phyloP scores from a whole-genome alignment of 2,888 invertebrate species.

The Empis stercorea region DNA sequence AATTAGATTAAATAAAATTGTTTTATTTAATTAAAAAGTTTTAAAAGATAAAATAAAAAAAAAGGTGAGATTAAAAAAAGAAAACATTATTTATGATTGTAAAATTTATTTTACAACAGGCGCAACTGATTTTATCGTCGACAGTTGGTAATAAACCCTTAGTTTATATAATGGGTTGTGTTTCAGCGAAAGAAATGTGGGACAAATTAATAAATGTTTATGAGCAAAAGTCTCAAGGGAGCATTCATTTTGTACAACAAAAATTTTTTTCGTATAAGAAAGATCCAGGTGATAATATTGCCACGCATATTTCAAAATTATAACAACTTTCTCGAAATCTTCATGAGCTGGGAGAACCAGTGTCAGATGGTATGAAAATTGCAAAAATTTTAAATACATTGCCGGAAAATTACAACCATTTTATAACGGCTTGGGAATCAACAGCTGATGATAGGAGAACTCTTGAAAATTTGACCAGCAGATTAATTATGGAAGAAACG shows the following conservation, averaged over 20 bases:
- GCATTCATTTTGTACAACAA: slow-evolving; percentile 2
- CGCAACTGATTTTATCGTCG: too few relatives aligned
- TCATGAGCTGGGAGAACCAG: slow-evolving; percentile 6
- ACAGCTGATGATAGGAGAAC: slow-evolving; percentile 5
- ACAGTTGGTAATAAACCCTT: too few relatives aligned
- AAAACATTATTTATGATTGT: too few relatives aligned
- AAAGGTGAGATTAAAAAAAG: too few relatives aligned
- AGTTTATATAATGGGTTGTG: too few relatives aligned
- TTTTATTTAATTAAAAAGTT: too few relatives aligned
- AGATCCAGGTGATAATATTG: not conserved
- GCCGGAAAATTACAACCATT: slow-evolving; percentile 20
- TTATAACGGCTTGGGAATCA: slow-evolving; percentile 21
- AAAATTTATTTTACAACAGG: too few relatives aligned
- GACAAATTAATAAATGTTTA: too few relatives aligned
- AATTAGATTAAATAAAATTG: too few relatives aligned
- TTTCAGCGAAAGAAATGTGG: too few relatives aligned
- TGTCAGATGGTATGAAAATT: slow-evolving; percentile 8
- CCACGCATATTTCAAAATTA: slow-evolving; percentile 2
- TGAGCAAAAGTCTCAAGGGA: not conserved
- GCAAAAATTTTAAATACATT: slow-evolving; percentile 15
- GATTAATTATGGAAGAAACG: not conserved
- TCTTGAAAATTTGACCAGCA: not conserved
- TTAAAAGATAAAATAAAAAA: too few relatives aligned
- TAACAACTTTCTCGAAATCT: not conserved
- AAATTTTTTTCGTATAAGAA: slow-evolving; percentile 1